A percentile compares a stretch with the other conserved stretches of the same genome.
Evolutionary conservation across 2,888 invertebrate species (phyloP).

Genomic region (Euzophera pinguis): DNA sequence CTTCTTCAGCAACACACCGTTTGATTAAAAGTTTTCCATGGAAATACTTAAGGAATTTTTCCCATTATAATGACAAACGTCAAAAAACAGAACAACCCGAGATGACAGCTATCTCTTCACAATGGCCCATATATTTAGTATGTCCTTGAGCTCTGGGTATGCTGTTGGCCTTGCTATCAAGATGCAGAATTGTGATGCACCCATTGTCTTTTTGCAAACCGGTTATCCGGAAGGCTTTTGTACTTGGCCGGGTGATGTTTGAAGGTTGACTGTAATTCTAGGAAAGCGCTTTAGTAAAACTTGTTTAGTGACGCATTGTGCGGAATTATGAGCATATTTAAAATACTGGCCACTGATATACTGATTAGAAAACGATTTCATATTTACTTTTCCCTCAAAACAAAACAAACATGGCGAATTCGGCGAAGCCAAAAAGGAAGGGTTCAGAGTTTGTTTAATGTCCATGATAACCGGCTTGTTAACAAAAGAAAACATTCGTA

Average conservation of each 20-base stretch:
- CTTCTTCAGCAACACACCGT: no score
- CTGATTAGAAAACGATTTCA: no score
- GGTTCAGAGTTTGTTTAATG: no score
- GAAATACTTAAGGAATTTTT: no score
- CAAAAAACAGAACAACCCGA: neutral
- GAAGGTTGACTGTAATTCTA: constrained; percentile 10
- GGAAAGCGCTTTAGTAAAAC: constrained; percentile 3
- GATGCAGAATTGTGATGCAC: constrained; percentile 13
- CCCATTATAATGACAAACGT: no score
- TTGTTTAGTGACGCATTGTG: neutral
- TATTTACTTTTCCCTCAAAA: no score
- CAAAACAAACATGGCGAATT: no score
- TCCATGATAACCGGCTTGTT: neutral
- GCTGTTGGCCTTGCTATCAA: constrained; percentile 9
- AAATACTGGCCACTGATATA: no score
- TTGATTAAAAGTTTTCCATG: no score
- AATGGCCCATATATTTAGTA: constrained; percentile 12
- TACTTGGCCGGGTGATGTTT: constrained; percentile 6
- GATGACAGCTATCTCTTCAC: constrained; percentile 1
- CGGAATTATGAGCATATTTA: neutral
- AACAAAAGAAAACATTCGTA: neutral
- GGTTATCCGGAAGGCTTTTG: constrained; percentile 14
- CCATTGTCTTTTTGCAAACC: constrained; percentile 15
- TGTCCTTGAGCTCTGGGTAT: constrained; percentile 7
- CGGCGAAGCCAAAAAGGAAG: no score